These are phyloP conservation scores for Anguilla marmorata DNA, from an alignment of 2,797 vertebrate genomes.

Conservation along the genomic window DNA sequence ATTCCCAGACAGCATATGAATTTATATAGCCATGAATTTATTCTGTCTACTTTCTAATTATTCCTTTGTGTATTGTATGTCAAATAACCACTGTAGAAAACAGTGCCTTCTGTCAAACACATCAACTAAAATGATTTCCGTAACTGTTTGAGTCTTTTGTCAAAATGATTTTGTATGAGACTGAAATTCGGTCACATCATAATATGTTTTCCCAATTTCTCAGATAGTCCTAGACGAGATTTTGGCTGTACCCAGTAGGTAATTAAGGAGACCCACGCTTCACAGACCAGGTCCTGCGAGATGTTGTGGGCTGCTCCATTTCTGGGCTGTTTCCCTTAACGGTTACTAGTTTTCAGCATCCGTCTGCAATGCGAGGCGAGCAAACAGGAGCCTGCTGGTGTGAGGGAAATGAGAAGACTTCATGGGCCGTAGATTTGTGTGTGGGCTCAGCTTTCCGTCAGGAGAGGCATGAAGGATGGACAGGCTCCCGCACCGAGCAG, in stretches of 20 bases:
- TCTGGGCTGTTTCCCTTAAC: background rate
- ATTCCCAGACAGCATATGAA: background rate
- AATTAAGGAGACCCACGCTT: conserved; percentile 13
- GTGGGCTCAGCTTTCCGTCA: conserved; percentile 12
- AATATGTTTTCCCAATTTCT: background rate
- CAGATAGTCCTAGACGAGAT: background rate
- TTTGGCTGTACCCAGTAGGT: conserved; percentile 7
- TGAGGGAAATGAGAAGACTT: conserved; percentile 6
- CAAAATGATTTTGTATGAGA: background rate
- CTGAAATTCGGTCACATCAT: background rate
- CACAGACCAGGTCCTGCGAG: background rate
- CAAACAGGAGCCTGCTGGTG: background rate
- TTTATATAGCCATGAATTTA: background rate
- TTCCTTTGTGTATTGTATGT: background rate
- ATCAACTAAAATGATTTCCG: background rate
- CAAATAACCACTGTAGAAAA: background rate
- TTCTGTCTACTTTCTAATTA: background rate
- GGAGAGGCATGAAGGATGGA: background rate
- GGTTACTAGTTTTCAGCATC: background rate
- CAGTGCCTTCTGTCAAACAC: background rate
- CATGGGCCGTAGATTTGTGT: conserved; percentile 12
- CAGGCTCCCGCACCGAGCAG: background rate
- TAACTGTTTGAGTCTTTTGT: background rate
- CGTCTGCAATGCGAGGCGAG: background rate
- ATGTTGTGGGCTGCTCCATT: background rate